phyloP scores from a whole-genome alignment of 2,797 vertebrate genomes.

The Anabas testudineus region DNA sequence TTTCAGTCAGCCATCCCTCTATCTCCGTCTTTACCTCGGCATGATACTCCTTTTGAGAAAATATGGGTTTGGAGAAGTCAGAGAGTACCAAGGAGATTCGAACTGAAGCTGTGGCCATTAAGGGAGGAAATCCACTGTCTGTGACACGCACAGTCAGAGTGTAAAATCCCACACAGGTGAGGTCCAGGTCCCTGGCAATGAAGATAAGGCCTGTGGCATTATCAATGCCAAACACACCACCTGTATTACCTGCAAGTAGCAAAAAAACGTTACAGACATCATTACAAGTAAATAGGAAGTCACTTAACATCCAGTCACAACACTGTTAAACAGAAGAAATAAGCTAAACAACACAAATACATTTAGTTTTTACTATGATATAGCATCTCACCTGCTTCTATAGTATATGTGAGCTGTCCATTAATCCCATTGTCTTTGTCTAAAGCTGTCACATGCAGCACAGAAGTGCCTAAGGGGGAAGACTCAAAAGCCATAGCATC shows the following conservation, averaged over 20 bases:
- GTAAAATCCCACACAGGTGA: constrained; percentile 88
- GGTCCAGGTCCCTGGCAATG: constrained; percentile 90
- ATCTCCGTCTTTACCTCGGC: constrained; percentile 80
- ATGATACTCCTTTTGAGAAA: constrained; percentile 91
- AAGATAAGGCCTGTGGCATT: constrained; percentile 91
- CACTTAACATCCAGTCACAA: constrained; percentile 1
- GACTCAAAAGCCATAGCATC: constrained; percentile 91
- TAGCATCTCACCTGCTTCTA: constrained; percentile 91
- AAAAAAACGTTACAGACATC: constrained; percentile 34
- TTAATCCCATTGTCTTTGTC: constrained; percentile 96
- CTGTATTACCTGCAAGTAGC: constrained; percentile 89
- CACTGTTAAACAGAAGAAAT: background rate
- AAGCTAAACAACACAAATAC: background rate
- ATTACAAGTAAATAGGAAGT: constrained; percentile 20
- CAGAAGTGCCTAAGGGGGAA: constrained; percentile 86
- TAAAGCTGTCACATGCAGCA: constrained; percentile 92
- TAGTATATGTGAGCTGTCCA: constrained; percentile 89
- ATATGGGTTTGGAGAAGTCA: constrained; percentile 92
- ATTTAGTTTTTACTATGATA: background rate
- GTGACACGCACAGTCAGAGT: constrained; percentile 90
- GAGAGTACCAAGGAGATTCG: constrained; percentile 90
- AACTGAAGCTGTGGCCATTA: constrained; percentile 90
- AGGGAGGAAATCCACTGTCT: constrained; percentile 90
- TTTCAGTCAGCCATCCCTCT: background rate
- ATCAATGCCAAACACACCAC: constrained; percentile 90